phyloP scores from a whole-genome alignment of 1,140 invertebrate genomes.

The Probaryconus sp. region DNA sequence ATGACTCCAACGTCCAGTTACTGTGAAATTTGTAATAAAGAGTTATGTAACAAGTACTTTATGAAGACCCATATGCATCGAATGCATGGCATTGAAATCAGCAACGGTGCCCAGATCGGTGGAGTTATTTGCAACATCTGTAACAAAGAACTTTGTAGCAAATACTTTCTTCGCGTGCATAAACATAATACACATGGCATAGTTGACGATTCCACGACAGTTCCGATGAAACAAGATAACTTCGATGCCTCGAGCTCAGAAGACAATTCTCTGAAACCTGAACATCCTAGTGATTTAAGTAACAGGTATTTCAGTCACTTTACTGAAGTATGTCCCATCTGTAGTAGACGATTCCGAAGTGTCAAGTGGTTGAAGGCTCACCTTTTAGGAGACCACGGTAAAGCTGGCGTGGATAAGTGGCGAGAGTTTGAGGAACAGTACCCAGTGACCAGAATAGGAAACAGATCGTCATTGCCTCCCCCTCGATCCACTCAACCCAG shows the following conservation, averaged over 20 bases:
- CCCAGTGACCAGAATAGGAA: slow-evolving; percentile 69
- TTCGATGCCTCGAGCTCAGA: slow-evolving; percentile 67
- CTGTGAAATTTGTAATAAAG: slow-evolving; percentile 99
- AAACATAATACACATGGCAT: slow-evolving; percentile 99
- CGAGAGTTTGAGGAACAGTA: slow-evolving; percentile 81
- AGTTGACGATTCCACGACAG: slow-evolving; percentile 82
- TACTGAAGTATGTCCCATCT: slow-evolving; percentile 91
- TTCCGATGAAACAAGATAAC: slow-evolving; percentile 64
- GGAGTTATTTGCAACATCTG: slow-evolving; percentile 97
- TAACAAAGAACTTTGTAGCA: slow-evolving; percentile 97
- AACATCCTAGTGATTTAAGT: slow-evolving; percentile 79
- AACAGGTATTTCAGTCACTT: slow-evolving; percentile 84
- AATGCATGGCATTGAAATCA: slow-evolving; percentile 98
- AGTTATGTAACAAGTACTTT: slow-evolving; percentile 99
- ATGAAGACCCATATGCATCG: slow-evolving; percentile 99
- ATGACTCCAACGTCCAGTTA: slow-evolving; percentile 89
- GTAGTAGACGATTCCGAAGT: slow-evolving; percentile 91
- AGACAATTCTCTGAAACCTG: slow-evolving; percentile 79
- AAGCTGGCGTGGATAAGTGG: slow-evolving; percentile 85
- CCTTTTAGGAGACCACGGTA: slow-evolving; percentile 90
- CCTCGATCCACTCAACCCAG: slow-evolving; percentile 69
- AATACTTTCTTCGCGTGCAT: slow-evolving; percentile 97
- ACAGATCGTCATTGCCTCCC: slow-evolving; percentile 27
- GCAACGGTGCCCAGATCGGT: slow-evolving; percentile 92
- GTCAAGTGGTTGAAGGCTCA: slow-evolving; percentile 94